Percentiles rank a stretch among this genome's conserved stretches.
Conservation (phyloP, 2,113 vertebrate genomes). For the Periophthalmus modestus region DNA sequence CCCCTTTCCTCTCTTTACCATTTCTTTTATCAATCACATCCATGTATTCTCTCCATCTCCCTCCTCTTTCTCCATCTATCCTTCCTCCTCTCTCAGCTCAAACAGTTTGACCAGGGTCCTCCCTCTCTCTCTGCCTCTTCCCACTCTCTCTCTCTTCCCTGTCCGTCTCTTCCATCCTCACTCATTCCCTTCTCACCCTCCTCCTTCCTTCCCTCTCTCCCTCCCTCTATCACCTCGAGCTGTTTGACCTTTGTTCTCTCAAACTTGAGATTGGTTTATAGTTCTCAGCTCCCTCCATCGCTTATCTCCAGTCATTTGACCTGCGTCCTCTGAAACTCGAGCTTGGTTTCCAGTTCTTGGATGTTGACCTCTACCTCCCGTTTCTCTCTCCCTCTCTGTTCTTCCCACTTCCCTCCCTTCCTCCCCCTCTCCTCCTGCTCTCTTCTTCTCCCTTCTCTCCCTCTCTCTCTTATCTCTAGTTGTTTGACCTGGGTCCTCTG, state of each 20-base stretch:
- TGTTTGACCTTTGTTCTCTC: constrained; percentile 97
- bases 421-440: constrained; percentile 77
- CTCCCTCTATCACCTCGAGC: constrained; percentile 82
- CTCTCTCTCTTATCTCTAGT: constrained; percentile 89
- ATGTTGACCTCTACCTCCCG: constrained; percentile 84
- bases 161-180: no score
- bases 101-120: neutral
- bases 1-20: neutral
- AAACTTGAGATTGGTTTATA: constrained; percentile 94
- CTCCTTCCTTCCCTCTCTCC: constrained; percentile 80
- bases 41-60: neutral
- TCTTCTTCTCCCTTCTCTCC: neutral
- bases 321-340: constrained; percentile 97
- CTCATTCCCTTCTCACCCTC: neutral
- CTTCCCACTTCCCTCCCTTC: constrained; percentile 74
- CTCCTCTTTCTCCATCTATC: neutral
- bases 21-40: no score
- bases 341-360: constrained; percentile 91
- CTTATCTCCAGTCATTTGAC: constrained; percentile 96
- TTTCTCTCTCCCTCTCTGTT: constrained; percentile 53
- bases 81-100: constrained; percentile 16
- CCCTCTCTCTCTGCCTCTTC: neutral
- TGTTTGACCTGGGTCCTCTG: constrained; percentile 97
- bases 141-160: constrained; percentile 29
- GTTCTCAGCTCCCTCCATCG: constrained; percentile 92